Evolutionary conservation across 2,113 vertebrate species (phyloP).

Genomic region (Macquaria ambigua): DNA sequence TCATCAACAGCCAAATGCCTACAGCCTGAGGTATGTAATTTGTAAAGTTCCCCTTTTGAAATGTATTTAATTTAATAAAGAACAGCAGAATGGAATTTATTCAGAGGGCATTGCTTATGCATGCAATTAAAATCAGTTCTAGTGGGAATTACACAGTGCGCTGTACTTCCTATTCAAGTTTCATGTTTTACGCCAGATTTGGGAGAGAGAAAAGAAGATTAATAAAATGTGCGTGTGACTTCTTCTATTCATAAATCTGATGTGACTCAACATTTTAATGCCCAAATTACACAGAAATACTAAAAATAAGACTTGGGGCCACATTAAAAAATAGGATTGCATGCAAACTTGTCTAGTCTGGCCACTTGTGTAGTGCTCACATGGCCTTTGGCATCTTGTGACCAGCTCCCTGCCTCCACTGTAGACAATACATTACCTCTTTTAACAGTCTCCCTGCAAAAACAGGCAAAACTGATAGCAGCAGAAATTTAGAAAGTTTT

Average conservation of each 20-base stretch:
- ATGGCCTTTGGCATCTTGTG: slow-evolving; percentile 12
- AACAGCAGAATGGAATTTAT: slow-evolving; percentile 29
- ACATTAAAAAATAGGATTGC: background rate
- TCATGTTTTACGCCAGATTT: slow-evolving; percentile 37
- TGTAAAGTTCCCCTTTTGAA: slow-evolving; percentile 4
- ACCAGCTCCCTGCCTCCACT: background rate
- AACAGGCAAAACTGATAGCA: background rate
- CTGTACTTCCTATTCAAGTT: slow-evolving; percentile 26
- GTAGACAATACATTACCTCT: no score
- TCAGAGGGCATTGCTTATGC: slow-evolving; percentile 42
- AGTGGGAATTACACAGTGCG: slow-evolving; percentile 3
- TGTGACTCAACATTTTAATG: slow-evolving; percentile 14
- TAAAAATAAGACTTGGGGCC: slow-evolving; percentile 1
- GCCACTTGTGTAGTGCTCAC: slow-evolving; percentile 3
- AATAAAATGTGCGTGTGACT: slow-evolving; percentile 10
- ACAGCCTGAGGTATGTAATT: background rate
- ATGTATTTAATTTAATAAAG: slow-evolving; percentile 39
- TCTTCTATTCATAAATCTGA: slow-evolving; percentile 24
- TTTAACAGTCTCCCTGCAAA: background rate
- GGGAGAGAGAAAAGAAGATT: slow-evolving; percentile 18
- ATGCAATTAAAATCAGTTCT: slow-evolving; percentile 46
- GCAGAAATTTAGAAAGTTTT: background rate
- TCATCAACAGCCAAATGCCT: slow-evolving; percentile 17
- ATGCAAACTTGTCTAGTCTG: background rate
- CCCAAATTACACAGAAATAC: background rate